Conservation (phyloP, 1,140 invertebrate genomes). For the Macrobrachium nipponense region DNA sequence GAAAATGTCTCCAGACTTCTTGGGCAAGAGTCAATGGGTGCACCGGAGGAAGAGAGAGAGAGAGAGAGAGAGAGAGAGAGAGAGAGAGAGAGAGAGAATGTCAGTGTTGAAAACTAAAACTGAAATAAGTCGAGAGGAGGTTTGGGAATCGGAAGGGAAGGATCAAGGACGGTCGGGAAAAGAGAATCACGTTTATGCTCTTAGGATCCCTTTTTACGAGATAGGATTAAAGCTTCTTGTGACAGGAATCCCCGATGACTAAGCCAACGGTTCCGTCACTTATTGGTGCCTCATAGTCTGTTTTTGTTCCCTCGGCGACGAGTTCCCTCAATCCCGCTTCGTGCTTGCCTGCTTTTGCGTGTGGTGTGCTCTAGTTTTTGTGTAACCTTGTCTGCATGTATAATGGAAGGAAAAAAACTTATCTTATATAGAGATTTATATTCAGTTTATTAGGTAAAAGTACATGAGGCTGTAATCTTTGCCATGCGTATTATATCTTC, state of each 20-base stretch:
- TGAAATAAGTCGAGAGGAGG: background rate
- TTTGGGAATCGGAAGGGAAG: constrained; percentile 1
- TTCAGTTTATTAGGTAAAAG: no score
- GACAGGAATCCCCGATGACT: constrained; percentile 26
- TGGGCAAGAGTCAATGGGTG: no score
- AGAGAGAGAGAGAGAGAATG: background rate
- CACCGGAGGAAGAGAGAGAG: background rate
- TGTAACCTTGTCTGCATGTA: no score
- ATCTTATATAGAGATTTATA: no score
- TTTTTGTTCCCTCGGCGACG: background rate
- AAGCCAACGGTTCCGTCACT: constrained; percentile 3
- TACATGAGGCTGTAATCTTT: no score
- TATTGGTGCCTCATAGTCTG: background rate
- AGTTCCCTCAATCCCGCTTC: no score
- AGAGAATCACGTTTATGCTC: constrained; percentile 31
- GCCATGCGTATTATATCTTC: no score
- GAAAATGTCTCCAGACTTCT: no score
- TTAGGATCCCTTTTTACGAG: constrained; percentile 31
- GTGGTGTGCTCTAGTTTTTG: no score
- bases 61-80: background rate
- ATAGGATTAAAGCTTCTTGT: constrained; percentile 29
- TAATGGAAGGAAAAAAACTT: no score
- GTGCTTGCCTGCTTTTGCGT: no score
- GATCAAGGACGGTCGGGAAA: background rate
- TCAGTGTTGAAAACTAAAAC: background rate